Base-by-base conservation (phyloP, 1,140 invertebrate species). In the Saccostrea echinata region DNA sequence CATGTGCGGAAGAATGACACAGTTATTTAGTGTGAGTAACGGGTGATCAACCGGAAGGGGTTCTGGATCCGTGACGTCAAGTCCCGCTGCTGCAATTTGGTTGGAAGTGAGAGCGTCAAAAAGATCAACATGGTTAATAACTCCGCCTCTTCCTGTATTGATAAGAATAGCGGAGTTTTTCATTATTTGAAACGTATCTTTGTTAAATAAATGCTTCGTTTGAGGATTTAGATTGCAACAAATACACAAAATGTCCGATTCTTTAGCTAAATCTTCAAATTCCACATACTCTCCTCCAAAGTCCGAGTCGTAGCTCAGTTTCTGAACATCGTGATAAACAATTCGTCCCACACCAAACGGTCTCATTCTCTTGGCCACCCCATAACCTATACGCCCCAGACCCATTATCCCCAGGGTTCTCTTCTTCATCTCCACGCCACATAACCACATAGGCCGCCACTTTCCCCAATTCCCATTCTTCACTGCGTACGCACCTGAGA, bases 11-110 rank as follows among this genome's bases (percentile, higher is more conserved):
- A 98, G 93, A 68, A 99, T 95, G 9, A 98, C 97, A 94, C 97
- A 97, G 95, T 99, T 99, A 43, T 96, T 94, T 16, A 99, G 93
- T 87, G 96, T 96, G 1, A 98, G 95, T 6, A 99, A 95, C 71
- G 97, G 96, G 95, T 97, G 97, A 92, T 98, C 96, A 0, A 96
- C 91, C 16, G 98, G 97, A 51, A 99, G 95, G 4, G 98, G 98
- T 95, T 99, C 98, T 0, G 98, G 98, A 68, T 97, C 97, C 90
- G 97, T 99, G 0, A 99, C 98, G 96, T 99, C 98, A 30, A 99
- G 95, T 0, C 98, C 98, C 21, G 98, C 98, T 16, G 97, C 98
- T 93, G 96, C 95, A 80, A 99, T 98, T 80, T 95, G 96, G 18
- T 96, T 96, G 84, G 95, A 96, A 92, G 97, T 96, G 12, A 99